Conservation (phyloP, 2,888 invertebrate species). For the Baronia brevicornis region DNA sequence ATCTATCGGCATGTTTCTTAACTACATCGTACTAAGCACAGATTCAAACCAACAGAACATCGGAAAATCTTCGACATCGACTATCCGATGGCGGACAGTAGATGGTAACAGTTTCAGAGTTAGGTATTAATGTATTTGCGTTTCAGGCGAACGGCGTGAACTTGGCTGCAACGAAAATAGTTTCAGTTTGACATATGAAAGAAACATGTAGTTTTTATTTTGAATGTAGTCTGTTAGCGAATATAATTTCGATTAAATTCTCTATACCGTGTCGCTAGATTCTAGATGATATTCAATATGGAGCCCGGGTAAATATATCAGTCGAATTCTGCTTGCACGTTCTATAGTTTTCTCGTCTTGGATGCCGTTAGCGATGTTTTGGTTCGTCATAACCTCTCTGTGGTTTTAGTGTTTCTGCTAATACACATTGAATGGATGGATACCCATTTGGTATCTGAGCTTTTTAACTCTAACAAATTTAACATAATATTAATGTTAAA, state of each 20-base stretch:
- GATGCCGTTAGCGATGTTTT: constrained; percentile 46
- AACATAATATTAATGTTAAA: not conserved
- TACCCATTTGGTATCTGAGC: constrained; percentile 9
- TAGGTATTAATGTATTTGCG: constrained; percentile 36
- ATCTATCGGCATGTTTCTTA: constrained; percentile 26
- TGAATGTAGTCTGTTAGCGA: constrained; percentile 51
- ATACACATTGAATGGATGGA: constrained; percentile 20
- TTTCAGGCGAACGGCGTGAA: constrained; percentile 57
- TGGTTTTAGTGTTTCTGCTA: constrained; percentile 29
- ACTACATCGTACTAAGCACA: constrained; percentile 9
- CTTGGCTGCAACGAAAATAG: constrained; percentile 70
- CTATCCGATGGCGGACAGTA: constrained; percentile 21
- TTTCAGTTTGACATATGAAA: constrained; percentile 70
- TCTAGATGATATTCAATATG: constrained; percentile 59
- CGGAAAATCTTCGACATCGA: constrained; percentile 19
- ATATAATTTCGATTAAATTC: constrained; percentile 47
- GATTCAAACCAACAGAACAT: constrained; percentile 24
- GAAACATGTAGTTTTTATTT: constrained; percentile 72
- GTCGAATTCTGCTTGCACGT: constrained; percentile 28
- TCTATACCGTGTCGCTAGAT: constrained; percentile 32
- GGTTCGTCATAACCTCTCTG: constrained; percentile 55
- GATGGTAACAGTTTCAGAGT: constrained; percentile 29
- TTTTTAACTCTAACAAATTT: not conserved
- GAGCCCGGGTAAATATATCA: constrained; percentile 62
- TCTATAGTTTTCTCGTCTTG: constrained; percentile 26